phyloP scores from a whole-genome alignment of 2,113 vertebrate species.

The Danionella cerebrum region DNA sequence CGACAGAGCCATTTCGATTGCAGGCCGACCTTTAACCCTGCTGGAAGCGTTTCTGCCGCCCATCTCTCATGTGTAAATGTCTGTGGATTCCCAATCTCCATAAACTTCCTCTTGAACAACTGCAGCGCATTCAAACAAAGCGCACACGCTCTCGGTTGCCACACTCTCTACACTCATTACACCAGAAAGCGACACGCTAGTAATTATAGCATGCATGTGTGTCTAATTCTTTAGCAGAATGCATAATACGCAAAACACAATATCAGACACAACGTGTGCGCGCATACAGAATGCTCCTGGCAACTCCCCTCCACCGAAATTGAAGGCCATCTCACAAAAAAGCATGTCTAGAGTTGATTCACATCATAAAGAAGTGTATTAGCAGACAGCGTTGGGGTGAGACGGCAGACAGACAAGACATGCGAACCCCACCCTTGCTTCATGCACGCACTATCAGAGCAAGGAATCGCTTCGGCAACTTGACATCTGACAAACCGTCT shows the following conservation, averaged over 20 bases:
- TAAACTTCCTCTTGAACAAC: conserved; percentile 17
- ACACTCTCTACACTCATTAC: conserved; percentile 31
- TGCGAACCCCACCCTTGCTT: conserved; percentile 27
- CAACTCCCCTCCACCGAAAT: conserved; percentile 15
- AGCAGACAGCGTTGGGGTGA: not conserved
- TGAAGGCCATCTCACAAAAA: conserved; percentile 42
- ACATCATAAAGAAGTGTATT: not conserved
- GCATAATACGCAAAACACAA: not conserved
- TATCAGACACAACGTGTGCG: conserved; percentile 10
- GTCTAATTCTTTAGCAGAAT: not conserved
- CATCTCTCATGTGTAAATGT: not conserved
- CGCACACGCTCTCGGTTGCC: conserved; percentile 23
- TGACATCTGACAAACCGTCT: not conserved
- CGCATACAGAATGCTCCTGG: not conserved
- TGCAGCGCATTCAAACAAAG: conserved; percentile 10
- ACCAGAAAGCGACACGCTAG: conserved; percentile 28
- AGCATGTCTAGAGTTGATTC: conserved; percentile 24
- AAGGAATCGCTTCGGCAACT: conserved; percentile 11
- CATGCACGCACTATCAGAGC: conserved; percentile 13
- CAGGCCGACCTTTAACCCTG: conserved; percentile 21
- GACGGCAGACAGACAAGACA: conserved; percentile 20
- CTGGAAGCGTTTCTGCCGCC: not conserved
- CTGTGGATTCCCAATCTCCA: not conserved
- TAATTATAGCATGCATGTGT: conserved; percentile 31
- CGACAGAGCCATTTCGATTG: conserved; percentile 16